Base-by-base conservation (phyloP, 2,888 invertebrate species). In the Diabrotica balteata region DNA sequence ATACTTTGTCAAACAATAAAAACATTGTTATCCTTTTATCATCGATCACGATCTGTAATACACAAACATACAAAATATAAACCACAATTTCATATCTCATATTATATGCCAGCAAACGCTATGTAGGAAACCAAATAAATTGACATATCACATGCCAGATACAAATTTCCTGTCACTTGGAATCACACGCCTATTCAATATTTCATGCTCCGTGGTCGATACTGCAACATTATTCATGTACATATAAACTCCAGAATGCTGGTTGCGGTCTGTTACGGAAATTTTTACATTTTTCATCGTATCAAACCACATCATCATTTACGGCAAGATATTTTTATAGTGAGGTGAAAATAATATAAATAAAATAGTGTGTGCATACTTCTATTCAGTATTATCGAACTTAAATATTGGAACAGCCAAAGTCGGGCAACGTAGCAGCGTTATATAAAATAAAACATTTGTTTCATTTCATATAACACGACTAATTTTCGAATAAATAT, bases 141-240 rank as follows among this genome's bases (percentile, higher is more conserved):
- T 67, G 63, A 63, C 62, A 62, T 67, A 63, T 67, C 67, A 63
- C 59, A 54, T 67, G 63, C 59, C 67, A 63, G 59, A 67, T 63
- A 67, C 53, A 63, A 63, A 63, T 67, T 63, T 63, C 45, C 62
- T 59, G 67, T 67, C 59, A 63, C 55, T 59, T 46, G 59, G 47
- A 59, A 67, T 67, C 63, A 67, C 53, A 63, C 59, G 54, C 57
- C 54, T 62, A 55, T 55, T 63, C 59, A 59, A 63, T 63, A 63
- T 63, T 67, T 67, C 59, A 67, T 59, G 46, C 17, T 42, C 43
- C 9, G 32, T 46, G 50, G 59, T 63, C 63, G 63, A 59, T 67
- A 59, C 43, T 59, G 47, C 52, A 54, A 63, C 54, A 58, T 64
- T 59, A 64, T 64, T 63, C 57, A 63, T 57, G 58, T 51, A 59